Base-by-base conservation (phyloP, 2,113 vertebrate species). In the Barnardius zonarius region DNA sequence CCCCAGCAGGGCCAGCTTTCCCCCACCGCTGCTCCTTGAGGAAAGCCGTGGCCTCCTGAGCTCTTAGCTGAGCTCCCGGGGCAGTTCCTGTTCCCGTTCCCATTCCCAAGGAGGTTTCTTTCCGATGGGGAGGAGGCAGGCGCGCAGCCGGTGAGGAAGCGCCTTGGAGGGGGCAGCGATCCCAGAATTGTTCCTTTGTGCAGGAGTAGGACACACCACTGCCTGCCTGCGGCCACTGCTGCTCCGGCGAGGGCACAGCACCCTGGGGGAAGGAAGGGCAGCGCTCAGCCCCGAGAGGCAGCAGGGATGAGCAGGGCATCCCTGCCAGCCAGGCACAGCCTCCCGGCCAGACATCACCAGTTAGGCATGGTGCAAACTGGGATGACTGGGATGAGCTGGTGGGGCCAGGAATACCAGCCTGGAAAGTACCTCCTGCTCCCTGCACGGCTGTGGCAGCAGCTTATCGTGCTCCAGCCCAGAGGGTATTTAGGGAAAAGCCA, bases 171-270 rank as follows among this genome's bases (percentile, higher is more conserved):
- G 72, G 83, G 90, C 10, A 11, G 83, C 2, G 52, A 96, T 98
- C 97, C 94, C 97, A 97, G 93, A 96, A 97, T 98, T 97, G 97
- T 98, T 96, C 93, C 97, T 98, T 95, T 95, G 93, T 88, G 91
- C 86, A 64, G 82, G n/a, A 83, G 35, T 61, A 67, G 51, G 70
- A 68, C 51, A 72, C 74, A 39, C 41, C 10, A 27, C 75, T n/a
- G 77, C 63, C 84, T 49, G 72, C 69, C 64, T 7, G 9, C 1
- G 4, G 72, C 69, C 82, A 66, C 85, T 1, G 49, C 41, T 57
- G n/a, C 88, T 61, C 70, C 3, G 3, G 43, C 6, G 37, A 1
- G 2, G 20, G 30, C 75, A 85, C 55, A 63, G 20, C 9, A 3
- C 51, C 39, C 41, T 63, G 86, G 61, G 13, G 87, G 66, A 91